Evolutionary conservation across 2,888 invertebrate species (phyloP).

Genomic region (Priocnemis perturbator): DNA sequence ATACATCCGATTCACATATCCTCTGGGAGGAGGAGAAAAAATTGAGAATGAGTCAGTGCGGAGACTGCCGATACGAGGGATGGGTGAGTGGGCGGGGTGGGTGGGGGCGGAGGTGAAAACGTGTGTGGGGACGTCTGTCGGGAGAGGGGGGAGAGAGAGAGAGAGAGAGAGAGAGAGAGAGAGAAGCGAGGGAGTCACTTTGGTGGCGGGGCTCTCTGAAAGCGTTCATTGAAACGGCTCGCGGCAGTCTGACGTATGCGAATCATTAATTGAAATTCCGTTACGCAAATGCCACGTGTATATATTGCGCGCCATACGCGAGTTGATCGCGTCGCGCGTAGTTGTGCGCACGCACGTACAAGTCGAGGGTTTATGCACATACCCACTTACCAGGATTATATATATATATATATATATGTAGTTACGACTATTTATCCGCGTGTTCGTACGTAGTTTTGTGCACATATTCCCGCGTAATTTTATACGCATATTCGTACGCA

Average conservation of each 20-base stretch:
- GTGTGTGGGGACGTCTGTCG: slow-evolving; percentile 1
- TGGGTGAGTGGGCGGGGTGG: slow-evolving; percentile 1
- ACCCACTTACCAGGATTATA: too few species aligned
- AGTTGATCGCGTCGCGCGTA: neutral
- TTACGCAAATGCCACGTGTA: slow-evolving; percentile 40
- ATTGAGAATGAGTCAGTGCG: slow-evolving; percentile 4
- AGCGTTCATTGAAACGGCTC: slow-evolving; percentile 50
- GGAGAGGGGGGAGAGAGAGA: slow-evolving; percentile 22
- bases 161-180: slow-evolving; percentile 13
- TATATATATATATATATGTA: too few species aligned
- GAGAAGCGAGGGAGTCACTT: slow-evolving; percentile 30
- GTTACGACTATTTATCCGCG: too few species aligned
- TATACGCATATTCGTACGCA: neutral
- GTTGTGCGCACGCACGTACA: slow-evolving; percentile 1
- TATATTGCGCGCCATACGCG: slow-evolving; percentile 6
- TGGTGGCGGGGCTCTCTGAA: slow-evolving; percentile 41
- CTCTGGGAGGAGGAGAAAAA: neutral
- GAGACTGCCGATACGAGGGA: slow-evolving; percentile 1
- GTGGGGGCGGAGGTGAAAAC: neutral
- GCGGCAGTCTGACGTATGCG: slow-evolving; percentile 43
- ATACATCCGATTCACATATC: slow-evolving; percentile 11
- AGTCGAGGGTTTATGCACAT: too few species aligned
- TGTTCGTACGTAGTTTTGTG: too few species aligned
- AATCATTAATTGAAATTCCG: slow-evolving; percentile 56
- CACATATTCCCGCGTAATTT: neutral